Percentiles rank a stretch among this genome's conserved stretches.
phyloP scores from a whole-genome alignment of 2,888 invertebrate species.

The Clitarchus hookeri region DNA sequence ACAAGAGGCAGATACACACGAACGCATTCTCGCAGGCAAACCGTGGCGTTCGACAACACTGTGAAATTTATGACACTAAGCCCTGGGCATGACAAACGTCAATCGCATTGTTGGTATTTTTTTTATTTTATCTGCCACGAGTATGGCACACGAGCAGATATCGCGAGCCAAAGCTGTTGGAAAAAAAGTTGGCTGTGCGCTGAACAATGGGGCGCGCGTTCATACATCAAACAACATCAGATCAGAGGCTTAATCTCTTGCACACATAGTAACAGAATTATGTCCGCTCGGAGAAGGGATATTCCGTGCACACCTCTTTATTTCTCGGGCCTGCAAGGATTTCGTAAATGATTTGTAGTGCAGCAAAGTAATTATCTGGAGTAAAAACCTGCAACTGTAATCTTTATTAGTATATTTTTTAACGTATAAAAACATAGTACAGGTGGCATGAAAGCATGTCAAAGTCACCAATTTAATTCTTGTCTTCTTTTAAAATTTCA shows the following conservation, averaged over 20 bases:
- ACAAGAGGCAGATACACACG: background rate
- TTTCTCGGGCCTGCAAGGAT: background rate
- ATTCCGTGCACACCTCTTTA: background rate
- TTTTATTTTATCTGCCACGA: background rate
- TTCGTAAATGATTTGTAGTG: background rate
- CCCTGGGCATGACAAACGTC: background rate
- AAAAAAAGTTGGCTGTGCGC: background rate
- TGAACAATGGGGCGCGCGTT: background rate
- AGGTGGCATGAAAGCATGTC: too few species aligned
- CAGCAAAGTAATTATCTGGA: background rate
- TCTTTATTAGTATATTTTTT: too few species aligned
- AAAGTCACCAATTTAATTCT: too few species aligned
- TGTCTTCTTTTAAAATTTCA: too few species aligned
- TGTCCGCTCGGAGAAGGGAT: background rate
- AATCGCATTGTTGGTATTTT: background rate
- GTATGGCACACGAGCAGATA: background rate
- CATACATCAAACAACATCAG: slow-evolving; percentile 1
- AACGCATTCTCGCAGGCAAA: background rate
- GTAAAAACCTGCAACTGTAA: too few species aligned
- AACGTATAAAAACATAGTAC: too few species aligned
- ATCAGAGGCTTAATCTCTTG: background rate
- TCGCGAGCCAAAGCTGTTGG: background rate
- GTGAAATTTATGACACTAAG: background rate
- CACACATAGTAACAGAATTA: background rate
- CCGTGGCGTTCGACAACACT: background rate